Evolutionary conservation across 2,888 invertebrate genomes (phyloP).

Genomic region (Andrena bicolor): DNA sequence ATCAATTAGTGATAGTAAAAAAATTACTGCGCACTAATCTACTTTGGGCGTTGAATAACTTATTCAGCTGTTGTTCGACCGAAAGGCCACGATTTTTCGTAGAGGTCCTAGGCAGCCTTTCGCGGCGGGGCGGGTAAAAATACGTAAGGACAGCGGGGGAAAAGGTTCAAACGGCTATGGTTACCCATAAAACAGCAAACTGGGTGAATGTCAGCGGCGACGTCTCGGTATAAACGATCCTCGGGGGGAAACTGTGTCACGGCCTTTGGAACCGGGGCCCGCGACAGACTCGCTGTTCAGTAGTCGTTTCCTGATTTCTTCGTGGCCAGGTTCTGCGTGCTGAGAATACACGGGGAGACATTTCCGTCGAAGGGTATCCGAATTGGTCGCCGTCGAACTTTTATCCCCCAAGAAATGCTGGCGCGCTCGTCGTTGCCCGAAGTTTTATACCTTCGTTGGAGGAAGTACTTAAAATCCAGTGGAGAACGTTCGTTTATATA

Average conservation of each 20-base stretch:
- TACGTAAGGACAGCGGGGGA: not conserved
- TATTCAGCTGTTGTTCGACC: not conserved
- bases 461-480: no score
- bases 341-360: no score
- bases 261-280: slow-evolving; percentile 50
- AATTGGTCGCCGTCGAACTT: no score
- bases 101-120: not conserved
- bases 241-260: slow-evolving; percentile 73
- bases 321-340: not conserved
- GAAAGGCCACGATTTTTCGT: not conserved
- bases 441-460: no score
- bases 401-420: no score
- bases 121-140: not conserved
- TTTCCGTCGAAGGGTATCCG: no score
- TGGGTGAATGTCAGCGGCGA: slow-evolving; percentile 68
- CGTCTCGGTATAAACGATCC: slow-evolving; percentile 47
- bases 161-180: slow-evolving; percentile 15
- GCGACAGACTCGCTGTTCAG: not conserved
- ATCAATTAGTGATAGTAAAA: no score
- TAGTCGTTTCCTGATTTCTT: slow-evolving; percentile 32
- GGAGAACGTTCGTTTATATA: no score
- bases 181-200: slow-evolving; percentile 56
- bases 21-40: no score
- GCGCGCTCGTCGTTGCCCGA: no score
- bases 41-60: no score